Evolutionary conservation across 2,113 vertebrate genomes (phyloP), one percentile per base, ranked within the genome.

Genomic region (Eulemur rufifrons): DNA sequence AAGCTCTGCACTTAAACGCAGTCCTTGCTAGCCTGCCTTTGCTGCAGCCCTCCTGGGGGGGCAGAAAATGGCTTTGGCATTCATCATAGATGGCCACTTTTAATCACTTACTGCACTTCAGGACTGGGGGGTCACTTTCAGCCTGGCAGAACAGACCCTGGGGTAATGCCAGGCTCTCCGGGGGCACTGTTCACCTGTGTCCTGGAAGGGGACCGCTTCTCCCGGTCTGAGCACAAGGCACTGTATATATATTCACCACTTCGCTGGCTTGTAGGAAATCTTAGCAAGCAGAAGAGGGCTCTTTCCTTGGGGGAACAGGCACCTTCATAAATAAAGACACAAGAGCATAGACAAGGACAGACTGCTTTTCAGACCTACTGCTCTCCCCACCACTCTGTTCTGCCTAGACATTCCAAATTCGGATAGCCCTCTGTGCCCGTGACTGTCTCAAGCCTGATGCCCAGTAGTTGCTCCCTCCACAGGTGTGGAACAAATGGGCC

Each of bases 211-310:
- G 27, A 29, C 21, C 34, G 0, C 32, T 42, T 10, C 52, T 3
- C 1, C 7, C 6, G 42, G 52, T 27, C 93, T 29, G 14, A 80
- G 69, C 66, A 50, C 32, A 52, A 27, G 66, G 45, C 27, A 0
- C 1, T 0, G 1, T 11, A 1, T 7, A 1, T 11, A 1, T 7
- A 3, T 10, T 23, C 45, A 6, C 29, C 42, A 0, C 17, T 0
- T n/a, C 18, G 0, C 61, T 86, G 94, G 94, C 37, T 47, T 8
- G 15, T 1, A 0, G n/a, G 32, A 25, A 10, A 17, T 0, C 13
- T 29, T 8, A 25, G 25, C 23, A 3, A 34, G 37, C 14, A 2
- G 37, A 81, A 76, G 25, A 20, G 42, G 18, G 32, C 0, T 6
- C 25, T 34, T 13, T 83, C 47, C 59, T 52, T 0, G 0, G 63